Conservation (phyloP, 1,140 invertebrate genomes). For the Drosophila sulfurigaster region DNA sequence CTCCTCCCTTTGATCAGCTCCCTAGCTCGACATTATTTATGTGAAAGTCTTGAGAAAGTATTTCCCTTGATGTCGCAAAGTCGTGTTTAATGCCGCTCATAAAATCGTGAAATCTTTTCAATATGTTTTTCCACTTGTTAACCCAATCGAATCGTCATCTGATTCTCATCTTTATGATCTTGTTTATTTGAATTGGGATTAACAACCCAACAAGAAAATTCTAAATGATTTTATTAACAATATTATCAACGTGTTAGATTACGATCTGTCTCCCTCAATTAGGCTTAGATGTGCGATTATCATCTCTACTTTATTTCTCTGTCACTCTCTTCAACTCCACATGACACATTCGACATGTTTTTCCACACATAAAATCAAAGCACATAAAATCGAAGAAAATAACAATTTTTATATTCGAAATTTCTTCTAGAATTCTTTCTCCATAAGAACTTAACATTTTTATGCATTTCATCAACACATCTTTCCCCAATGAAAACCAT, state of each 20-base stretch:
- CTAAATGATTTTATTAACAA: conserved; percentile 62
- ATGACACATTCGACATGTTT: conserved; percentile 18
- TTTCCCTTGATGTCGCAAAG: conserved; percentile 44
- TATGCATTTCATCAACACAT: background rate
- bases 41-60: conserved; percentile 75
- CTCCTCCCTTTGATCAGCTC: background rate
- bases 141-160: conserved; percentile 7
- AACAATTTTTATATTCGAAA: background rate
- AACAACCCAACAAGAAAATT: conserved; percentile 32
- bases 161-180: conserved; percentile 64
- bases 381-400: conserved; percentile 3
- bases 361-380: background rate
- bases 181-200: conserved; percentile 59
- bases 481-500: too few species aligned
- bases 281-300: conserved; percentile 35
- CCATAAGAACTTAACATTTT: background rate
- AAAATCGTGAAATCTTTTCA: conserved; percentile 68
- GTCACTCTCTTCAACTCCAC: conserved; percentile 1
- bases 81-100: conserved; percentile 65
- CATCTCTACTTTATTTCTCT: conserved; percentile 34
- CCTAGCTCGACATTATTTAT: conserved; percentile 56
- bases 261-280: conserved; percentile 46
- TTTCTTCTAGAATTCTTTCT: background rate
- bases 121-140: conserved; percentile 66
- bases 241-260: conserved; percentile 29